Percentiles rank a stretch among this genome's conserved stretches.
These are phyloP conservation scores for Lottia gigantea DNA, from an alignment of 2,888 invertebrate species.

Conservation along the genomic window DNA sequence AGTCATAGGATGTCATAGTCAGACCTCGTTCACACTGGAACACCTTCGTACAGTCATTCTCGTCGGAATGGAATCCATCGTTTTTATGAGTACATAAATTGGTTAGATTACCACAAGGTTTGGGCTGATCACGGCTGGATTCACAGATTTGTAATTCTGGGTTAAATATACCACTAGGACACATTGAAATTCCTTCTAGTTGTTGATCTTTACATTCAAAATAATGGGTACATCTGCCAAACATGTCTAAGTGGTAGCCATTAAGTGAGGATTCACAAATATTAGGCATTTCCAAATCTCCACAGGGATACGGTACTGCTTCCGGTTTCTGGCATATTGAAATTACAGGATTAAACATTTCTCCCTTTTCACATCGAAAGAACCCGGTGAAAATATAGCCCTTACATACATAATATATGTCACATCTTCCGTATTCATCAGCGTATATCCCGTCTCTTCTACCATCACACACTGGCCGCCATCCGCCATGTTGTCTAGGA, in stretches of 20 bases:
- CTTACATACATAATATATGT: conserved; percentile 34
- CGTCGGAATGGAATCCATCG: conserved; percentile 27
- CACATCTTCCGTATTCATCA: conserved; percentile 37
- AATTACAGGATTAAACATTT: conserved; percentile 33
- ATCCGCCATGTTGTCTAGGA: conserved; percentile 31
- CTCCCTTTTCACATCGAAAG: conserved; percentile 26
- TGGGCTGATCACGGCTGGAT: conserved; percentile 20
- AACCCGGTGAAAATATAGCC: conserved; percentile 31
- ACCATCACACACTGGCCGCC: conserved; percentile 32
- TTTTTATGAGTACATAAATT: conserved; percentile 27
- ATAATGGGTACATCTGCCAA: conserved; percentile 46
- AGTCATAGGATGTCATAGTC: conserved; percentile 25
- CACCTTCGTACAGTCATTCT: conserved; percentile 19
- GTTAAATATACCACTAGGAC: conserved; percentile 34
- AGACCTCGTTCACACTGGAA: conserved; percentile 29
- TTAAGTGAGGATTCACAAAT: conserved; percentile 33
- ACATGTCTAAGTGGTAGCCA: conserved; percentile 41
- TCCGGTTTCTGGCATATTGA: conserved; percentile 29
- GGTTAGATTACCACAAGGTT: conserved; percentile 30
- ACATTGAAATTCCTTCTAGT: conserved; percentile 30
- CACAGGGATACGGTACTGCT: conserved; percentile 41
- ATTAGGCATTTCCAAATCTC: conserved; percentile 37
- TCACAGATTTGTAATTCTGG: conserved; percentile 28
- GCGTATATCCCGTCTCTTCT: conserved; percentile 35
- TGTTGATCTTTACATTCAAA: conserved; percentile 35